Evolutionary conservation across 1,140 invertebrate genomes (phyloP), one percentile per base, ranked within the genome.

Genomic region (Dendroctonus ponderosae): DNA sequence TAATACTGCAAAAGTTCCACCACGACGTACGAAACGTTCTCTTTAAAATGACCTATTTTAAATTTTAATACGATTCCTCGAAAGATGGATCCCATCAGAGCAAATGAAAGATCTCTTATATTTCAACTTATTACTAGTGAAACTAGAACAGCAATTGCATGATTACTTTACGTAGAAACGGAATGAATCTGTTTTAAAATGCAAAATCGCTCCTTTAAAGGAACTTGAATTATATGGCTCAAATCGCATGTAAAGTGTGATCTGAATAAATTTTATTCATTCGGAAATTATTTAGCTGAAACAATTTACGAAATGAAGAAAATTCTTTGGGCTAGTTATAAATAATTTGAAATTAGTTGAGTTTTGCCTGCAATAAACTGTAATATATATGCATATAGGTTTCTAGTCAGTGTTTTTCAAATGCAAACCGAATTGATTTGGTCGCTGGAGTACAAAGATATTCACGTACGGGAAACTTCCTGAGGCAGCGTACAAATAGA

Each of bases 81-180:
- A n/a, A n/a, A 41, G 26, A 56, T n/a, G 14, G 39, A 41, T 56
- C 53, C 53, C 26, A 56, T 56, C 53, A 56, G 14, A 40, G 9
- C 9, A 56, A 56, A 56, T 39, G 41, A 56, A 56, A 56, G 53
- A 56, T 56, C 39, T 41, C 42, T 58, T 58, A 44, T 38, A 44
- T 37, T 39, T 15, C 9, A 58, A 58, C 11, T 44, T 58, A 58
- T 58, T 44, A 56, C 56, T 44, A 44, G 9, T 58, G 42, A 58
- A 58, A 58, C 15, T 11, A 7, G 56, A 58, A 44, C 56, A 44
- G 41, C 43, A 58, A 58, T 58, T 58, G 56, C 56, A 58, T 15
- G 40, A 58, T 58, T 58, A 58, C 56, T 58, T 44, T 44, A 37
- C 56, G 40, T 58, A n/a, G 53, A 42, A 44, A 56, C 9, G 39